A percentile compares a stretch with the other conserved stretches of the same genome.
Evolutionary conservation across 2,797 vertebrate species (phyloP).

Genomic region (Sebastes glaucus): DNA sequence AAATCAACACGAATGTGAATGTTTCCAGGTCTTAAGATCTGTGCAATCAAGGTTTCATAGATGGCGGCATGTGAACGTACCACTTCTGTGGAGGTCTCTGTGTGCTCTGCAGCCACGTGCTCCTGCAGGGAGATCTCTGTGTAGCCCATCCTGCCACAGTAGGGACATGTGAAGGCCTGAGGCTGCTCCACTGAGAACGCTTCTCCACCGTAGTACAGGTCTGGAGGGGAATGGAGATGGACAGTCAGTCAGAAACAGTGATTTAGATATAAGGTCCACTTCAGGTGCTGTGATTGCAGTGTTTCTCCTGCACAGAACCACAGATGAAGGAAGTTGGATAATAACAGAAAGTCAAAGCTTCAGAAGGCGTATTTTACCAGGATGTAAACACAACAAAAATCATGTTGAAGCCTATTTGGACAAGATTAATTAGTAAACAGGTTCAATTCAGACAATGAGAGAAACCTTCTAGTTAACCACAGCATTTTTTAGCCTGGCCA

Average conservation of each 20-base stretch:
- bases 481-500: not conserved
- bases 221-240: constrained; percentile 74
- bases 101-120: constrained; percentile 97
- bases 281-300: not conserved
- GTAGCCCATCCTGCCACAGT: constrained; percentile 99
- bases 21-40: not conserved
- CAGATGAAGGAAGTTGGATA: not conserved
- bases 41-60: not conserved
- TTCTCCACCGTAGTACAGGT: constrained; percentile 98
- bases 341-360: not conserved
- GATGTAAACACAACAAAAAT: not conserved
- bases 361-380: not conserved
- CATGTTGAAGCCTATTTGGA: not conserved
- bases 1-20: not conserved
- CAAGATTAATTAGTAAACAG: not conserved
- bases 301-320: not conserved
- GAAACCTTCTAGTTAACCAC: not conserved
- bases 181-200: constrained; percentile 99
- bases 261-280: not conserved
- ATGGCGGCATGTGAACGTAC: constrained; percentile 75
- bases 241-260: not conserved
- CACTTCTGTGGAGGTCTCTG: constrained; percentile 99
- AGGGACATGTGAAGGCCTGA: constrained; percentile 98
- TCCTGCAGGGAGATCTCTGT: constrained; percentile 99
- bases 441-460: not conserved